A percentile compares a stretch with the other conserved stretches of the same genome.
These are phyloP conservation scores for Drosophila tanythrix DNA, from an alignment of 2,888 invertebrate species.

Conservation along the genomic window DNA sequence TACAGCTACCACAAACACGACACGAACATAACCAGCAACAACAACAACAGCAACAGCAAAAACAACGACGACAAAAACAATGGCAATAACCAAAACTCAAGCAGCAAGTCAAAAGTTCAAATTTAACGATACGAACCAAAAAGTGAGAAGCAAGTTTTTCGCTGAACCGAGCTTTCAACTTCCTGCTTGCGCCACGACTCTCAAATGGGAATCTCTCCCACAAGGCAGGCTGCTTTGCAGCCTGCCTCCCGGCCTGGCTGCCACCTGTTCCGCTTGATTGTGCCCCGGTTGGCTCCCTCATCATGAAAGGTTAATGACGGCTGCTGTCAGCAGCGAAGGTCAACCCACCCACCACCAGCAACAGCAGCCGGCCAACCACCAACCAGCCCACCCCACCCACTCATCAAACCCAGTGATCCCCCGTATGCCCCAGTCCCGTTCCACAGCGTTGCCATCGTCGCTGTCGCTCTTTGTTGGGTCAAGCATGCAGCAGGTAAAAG, in stretches of 20 bases:
- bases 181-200: conserved; percentile 24
- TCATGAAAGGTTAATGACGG: conserved; percentile 80
- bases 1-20: conserved; percentile 36
- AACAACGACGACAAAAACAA: conserved; percentile 16
- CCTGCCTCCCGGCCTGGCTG: conserved; percentile 10
- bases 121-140: conserved; percentile 33
- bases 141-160: conserved; percentile 25
- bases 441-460: conserved; percentile 20
- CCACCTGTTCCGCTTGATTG: conserved; percentile 78
- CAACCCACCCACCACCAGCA: conserved; percentile 40
- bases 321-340: conserved; percentile 80
- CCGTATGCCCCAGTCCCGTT: conserved; percentile 2
- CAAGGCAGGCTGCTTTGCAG: conserved; percentile 8
- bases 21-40: conserved; percentile 21
- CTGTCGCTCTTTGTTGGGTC: conserved; percentile 64
- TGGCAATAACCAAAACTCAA: conserved; percentile 24
- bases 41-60: conserved; percentile 9
- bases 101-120: conserved; percentile 62
- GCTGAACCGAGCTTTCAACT: conserved; percentile 25
- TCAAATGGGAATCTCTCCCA: conserved; percentile 8
- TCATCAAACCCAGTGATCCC: conserved; percentile 20
- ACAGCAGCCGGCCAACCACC: background rate
- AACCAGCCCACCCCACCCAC: conserved; percentile 9
- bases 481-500: conserved; percentile 75
- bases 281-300: conserved; percentile 63